Evolutionary conservation across 35 echinoderm and acorn worm species (phyloP).

Genomic region (Chiridota heheva): DNA sequence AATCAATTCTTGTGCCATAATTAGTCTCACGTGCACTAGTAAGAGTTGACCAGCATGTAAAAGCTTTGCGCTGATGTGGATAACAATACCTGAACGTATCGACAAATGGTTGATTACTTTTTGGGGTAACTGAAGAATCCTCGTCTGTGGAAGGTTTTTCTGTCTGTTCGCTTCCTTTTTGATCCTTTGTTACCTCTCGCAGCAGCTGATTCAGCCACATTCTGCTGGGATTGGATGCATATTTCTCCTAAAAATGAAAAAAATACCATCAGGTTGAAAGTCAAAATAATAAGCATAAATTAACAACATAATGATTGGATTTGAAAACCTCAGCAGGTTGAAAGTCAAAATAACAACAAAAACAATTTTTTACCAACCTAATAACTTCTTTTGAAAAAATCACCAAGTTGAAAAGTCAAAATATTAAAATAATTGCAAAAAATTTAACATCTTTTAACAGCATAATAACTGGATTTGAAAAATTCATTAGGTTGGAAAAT

Average conservation of each 20-base stretch:
- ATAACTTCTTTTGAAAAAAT: no score
- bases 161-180: conserved; percentile 22
- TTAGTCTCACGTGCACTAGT: conserved; percentile 86
- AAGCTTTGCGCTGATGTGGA: conserved; percentile 65
- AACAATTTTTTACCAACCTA: no score
- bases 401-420: no score
- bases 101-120: conserved; percentile 56
- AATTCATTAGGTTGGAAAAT: no score
- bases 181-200: not conserved
- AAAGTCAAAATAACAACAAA: no score
- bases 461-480: no score
- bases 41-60: conserved; percentile 88
- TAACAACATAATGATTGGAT: no score
- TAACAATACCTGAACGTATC: conserved; percentile 83
- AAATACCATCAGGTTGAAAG: not conserved
- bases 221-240: conserved; percentile 64
- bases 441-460: no score
- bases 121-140: not conserved
- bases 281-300: no score
- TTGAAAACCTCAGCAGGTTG: no score
- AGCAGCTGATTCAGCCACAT: conserved; percentile 68
- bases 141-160: conserved; percentile 14
- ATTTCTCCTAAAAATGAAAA: conserved; percentile 37
- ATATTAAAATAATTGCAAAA: no score
- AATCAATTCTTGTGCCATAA: conserved; percentile 96